Evolutionary conservation across 2,113 vertebrate species (phyloP).

Genomic region (Furnarius figulus): DNA sequence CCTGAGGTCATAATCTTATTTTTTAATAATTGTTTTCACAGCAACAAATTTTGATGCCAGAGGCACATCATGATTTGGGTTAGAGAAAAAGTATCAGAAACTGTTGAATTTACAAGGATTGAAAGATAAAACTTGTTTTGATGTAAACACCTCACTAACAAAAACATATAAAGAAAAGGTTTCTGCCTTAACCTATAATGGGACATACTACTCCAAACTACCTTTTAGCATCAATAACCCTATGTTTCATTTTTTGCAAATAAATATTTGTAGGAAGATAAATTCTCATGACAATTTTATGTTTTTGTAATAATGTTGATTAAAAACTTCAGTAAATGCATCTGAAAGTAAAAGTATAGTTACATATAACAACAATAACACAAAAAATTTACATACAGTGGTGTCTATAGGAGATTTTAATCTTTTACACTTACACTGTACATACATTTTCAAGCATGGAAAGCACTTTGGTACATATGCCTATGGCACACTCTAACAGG

Average conservation of each 20-base stretch:
- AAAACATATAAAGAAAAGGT: neutral
- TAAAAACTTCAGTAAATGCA: neutral
- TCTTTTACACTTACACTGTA: neutral
- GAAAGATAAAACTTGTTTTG: neutral
- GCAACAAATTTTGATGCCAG: neutral
- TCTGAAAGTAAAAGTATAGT: neutral
- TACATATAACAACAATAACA: neutral
- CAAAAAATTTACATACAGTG: neutral
- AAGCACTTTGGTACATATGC: neutral
- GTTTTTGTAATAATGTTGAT: neutral
- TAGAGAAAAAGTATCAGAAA: neutral
- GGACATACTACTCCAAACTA: neutral
- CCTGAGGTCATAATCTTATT: neutral
- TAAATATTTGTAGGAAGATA: neutral
- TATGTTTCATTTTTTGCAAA: neutral
- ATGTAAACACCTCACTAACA: neutral
- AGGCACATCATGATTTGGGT: neutral
- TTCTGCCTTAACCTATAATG: neutral
- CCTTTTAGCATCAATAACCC: neutral
- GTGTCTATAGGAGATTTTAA: neutral
- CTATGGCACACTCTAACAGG: neutral
- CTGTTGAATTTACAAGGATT: neutral
- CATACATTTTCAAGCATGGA: neutral
- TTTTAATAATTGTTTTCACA: neutral
- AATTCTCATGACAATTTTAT: neutral